Base-by-base conservation (phyloP, 30 jellyfish, hydroid and myxozoan genomes). In the Cassiopea andromeda region DNA sequence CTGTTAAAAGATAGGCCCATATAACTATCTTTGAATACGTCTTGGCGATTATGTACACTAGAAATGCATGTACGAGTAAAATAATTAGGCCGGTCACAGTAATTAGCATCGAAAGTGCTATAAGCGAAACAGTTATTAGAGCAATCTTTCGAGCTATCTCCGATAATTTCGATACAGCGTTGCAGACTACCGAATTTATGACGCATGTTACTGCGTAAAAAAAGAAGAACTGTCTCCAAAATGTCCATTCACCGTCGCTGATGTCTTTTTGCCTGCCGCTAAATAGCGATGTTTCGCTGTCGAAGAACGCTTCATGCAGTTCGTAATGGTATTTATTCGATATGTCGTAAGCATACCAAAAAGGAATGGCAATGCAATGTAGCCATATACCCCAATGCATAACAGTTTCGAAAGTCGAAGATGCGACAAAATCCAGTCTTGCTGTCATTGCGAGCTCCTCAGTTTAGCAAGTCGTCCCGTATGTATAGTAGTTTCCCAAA, bases 241-340 rank as follows among this genome's bases (percentile, higher is more conserved):
- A 89, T 19, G 97, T 83, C 97, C 97, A 90, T 77, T 90, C 97
- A 45, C 90, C 90, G 54, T 90, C 93, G 17, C 88, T 61, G 2
- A 90, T 68, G 50, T 90, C 97, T 67, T 90, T 90, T 16, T 75
- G 13, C 16, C 96, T 61, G 68, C 92, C 96, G 60, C 70, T 69
- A 46, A 87, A 79, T 4, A 87, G 85, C 45, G 90, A 81, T 59
- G 44, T 83, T 27, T 87, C 88, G 73, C 74, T 67, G 87, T 79
- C 90, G 86, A 87, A 87, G 48, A 87, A 87, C 19, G 68, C 94
- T 57, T 73, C 80, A 61, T 87, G 94, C 7, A 87, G 67, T 57
- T 87, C 90, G 48, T 75, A 75, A 17, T 64, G 66, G 85, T 87
- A 87, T 78, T 73, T 70, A 58, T 87, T 87, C 44, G 94, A 87